phyloP scores from a whole-genome alignment of 2,797 vertebrate species.

The Pogoniulus pusillus region DNA sequence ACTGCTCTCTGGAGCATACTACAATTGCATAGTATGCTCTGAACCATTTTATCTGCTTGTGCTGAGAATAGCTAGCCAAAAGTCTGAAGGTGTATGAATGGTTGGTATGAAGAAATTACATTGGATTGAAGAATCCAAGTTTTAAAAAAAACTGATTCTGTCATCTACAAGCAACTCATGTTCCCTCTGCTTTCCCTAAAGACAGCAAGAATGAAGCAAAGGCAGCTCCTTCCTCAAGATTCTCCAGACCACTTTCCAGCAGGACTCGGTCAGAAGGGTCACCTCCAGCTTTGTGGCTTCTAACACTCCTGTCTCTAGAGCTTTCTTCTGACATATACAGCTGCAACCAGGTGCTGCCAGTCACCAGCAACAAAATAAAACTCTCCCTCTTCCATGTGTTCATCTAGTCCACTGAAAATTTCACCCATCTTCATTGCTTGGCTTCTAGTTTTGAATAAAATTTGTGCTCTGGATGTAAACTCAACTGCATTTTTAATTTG shows the following conservation, averaged over 20 bases:
- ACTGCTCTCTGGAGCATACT: neutral
- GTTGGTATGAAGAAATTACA: slow-evolving; percentile 8
- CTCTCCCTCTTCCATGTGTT: neutral
- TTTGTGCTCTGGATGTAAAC: neutral
- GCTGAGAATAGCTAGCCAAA: neutral
- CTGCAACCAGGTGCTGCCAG: neutral
- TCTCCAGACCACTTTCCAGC: neutral
- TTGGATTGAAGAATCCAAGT: neutral
- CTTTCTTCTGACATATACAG: neutral
- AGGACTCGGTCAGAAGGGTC: neutral
- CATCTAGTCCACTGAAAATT: neutral
- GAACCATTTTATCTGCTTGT: neutral
- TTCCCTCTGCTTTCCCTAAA: neutral
- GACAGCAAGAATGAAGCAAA: neutral
- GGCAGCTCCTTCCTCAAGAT: neutral
- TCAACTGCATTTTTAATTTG: neutral
- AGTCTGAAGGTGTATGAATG: neutral
- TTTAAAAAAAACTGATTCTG: neutral
- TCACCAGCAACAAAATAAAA: neutral
- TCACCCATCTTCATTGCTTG: neutral
- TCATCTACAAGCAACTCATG: neutral
- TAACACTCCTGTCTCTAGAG: neutral
- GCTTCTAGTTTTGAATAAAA: neutral
- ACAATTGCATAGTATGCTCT: neutral
- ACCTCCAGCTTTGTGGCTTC: neutral